Percentiles rank a stretch among this genome's conserved stretches.
These are phyloP conservation scores for Chamaedrilus cognettii DNA, from an alignment of 2,888 invertebrate species.

Conservation along the genomic window DNA sequence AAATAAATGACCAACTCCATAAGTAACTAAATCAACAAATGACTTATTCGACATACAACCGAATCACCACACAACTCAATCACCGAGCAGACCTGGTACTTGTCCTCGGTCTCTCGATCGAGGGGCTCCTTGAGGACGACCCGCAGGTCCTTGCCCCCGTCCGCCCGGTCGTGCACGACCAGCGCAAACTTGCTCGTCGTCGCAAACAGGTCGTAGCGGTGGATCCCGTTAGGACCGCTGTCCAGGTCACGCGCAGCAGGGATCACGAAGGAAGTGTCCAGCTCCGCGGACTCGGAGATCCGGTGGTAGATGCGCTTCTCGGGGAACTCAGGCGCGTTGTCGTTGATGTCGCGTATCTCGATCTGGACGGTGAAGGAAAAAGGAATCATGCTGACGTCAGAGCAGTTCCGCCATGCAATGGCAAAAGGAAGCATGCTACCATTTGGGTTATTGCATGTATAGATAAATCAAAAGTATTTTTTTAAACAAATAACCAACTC, in stretches of 20 bases:
- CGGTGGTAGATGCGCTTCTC: constrained; percentile 21
- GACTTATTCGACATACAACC: no score
- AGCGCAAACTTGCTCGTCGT: constrained; percentile 15
- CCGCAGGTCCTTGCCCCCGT: constrained; percentile 36
- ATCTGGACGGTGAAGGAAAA: constrained; percentile 22
- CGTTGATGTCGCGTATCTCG: constrained; percentile 35
- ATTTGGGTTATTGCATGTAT: no score
- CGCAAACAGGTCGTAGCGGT: constrained; percentile 29
- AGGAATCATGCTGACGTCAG: no score
- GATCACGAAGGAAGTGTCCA: constrained; percentile 30
- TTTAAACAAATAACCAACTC: no score
- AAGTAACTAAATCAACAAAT: neutral
- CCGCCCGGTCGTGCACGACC: constrained; percentile 26
- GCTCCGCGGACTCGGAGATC: constrained; percentile 34
- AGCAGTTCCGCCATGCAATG: no score
- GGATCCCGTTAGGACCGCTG: constrained; percentile 23
- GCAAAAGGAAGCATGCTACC: no score
- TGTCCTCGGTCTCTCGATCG: constrained; percentile 35
- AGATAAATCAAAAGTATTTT: no score
- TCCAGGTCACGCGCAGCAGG: constrained; percentile 36
- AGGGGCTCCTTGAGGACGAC: constrained; percentile 32
- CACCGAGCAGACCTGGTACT: constrained; percentile 33
- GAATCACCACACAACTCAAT: no score
- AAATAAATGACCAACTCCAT: no score
- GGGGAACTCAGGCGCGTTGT: constrained; percentile 37